Base-by-base conservation (phyloP, 2,888 invertebrate genomes). In the Coleophora deauratella region DNA sequence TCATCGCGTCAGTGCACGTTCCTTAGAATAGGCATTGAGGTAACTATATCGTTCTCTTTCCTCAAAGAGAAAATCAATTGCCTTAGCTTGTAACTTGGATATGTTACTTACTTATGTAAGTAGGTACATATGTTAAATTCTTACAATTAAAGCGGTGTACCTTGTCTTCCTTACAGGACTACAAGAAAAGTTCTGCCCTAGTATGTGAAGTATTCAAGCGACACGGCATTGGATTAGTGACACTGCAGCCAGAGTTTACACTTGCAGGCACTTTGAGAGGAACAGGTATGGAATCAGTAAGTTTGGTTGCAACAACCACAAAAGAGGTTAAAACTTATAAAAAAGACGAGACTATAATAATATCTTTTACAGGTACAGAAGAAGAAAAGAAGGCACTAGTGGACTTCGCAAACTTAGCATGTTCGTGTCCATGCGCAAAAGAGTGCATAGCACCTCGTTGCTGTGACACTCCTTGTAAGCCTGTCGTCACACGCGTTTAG, bases 221-320 rank as follows among this genome's bases (percentile, higher is more conserved):
- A 11, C 91, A 93, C 64, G 95, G 95, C 3, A 94, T 96, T 40
- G 90, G 92, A 2, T 90, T 93, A 47, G 93, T 95, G 9, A 95
- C 96, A 0, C 90, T 96, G 53, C 96, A 96, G 65, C 96, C 96
- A 0, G 96, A 96, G 71, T 96, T 96, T 42, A 56, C 59, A 9
- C 59, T 73, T 1, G 43, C 67, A 3, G 55, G 72, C 35, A 52
- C 69, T 11, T 10, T 44, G 0, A 33, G 10, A n/a, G 33, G 15
- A 40, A 51, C 57, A 42, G 78, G 82, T 79, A 62, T 66, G 55
- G 31, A 27, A 27, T 9, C n/a, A n/a, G n/a, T n/a, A n/a, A n/a
- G n/a, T n/a, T n/a, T n/a, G n/a, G n/a, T n/a, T n/a, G n/a, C n/a
- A n/a, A n/a, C n/a, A n/a, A 21, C 21, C 21, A 4, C 6, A 3